Base-by-base conservation (phyloP, 1,140 invertebrate genomes). In the Meloidogyne exigua region DNA sequence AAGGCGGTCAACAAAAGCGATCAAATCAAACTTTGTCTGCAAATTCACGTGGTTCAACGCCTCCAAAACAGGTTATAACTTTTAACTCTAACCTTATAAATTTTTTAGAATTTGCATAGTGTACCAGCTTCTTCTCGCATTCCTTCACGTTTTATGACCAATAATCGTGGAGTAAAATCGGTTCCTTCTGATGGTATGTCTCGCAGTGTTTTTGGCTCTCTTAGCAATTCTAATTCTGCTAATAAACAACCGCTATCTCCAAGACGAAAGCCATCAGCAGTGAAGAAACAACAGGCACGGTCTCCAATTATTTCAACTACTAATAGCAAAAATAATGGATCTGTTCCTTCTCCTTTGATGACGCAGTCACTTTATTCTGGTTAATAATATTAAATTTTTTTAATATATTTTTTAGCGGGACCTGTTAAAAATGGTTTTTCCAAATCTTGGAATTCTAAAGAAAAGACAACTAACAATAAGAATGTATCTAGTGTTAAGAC, bases 1-100 rank as follows among this genome's bases (percentile, higher is more conserved):
- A 77, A 26, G 39, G 82, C 1, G 57, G 74, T 13, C 80, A 82
- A 65, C 77, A 83, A 23, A 70, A 82, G 23, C 80, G 78, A 32
- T 71, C 67, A 42, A 78, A n/a, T 63, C 18, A 25, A 66, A 11
- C 36, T 12, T 11, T 62, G n/a, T 32, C 69, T 62, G 10, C n/a
- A 18, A 21, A 26, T n/a, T 25, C 62, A 36, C 36, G 69, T 1
- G 69, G 69, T 36, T 71, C 69, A 1, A 44, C 69, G 1, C 32
- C 69, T 26, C 62, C 69, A n/a, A 32, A 44, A 13, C 69, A 49
- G 69, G 69, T 71, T 62, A 42, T 13, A 32, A 23, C 15, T 68
- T 28, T 68, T 12, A 23, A 25, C 0, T 44, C 1, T 13, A 21
- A 36, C 12, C 23, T 21, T 72, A 21, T 12, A 15, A 49, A 21